These are phyloP conservation scores for Eidolon dupreanum DNA, from an alignment of 2,797 vertebrate species.

Conservation along the genomic window DNA sequence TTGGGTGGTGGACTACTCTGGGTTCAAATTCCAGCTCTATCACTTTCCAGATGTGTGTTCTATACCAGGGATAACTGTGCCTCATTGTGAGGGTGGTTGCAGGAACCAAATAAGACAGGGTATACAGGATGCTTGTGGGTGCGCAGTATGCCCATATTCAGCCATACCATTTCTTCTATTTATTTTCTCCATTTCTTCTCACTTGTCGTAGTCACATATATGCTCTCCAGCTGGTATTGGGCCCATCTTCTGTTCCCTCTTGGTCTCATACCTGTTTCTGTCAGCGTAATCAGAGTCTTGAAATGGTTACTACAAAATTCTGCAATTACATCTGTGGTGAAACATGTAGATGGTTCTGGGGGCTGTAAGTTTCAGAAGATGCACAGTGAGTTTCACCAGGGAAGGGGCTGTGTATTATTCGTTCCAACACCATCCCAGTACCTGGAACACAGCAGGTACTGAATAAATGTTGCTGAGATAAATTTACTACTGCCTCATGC, in stretches of 20 bases:
- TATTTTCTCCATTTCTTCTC: slow-evolving; percentile 14
- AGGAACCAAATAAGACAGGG: neutral
- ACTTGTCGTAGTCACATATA: neutral
- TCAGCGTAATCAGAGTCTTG: slow-evolving; percentile 45
- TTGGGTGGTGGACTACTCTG: neutral
- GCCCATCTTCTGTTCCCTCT: neutral
- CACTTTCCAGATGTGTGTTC: neutral
- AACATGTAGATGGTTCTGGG: neutral
- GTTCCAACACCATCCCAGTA: neutral
- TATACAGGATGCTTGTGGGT: neutral
- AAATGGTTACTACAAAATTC: slow-evolving; percentile 34
- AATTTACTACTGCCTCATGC: slow-evolving; percentile 7
- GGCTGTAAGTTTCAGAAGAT: neutral
- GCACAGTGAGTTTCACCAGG: neutral
- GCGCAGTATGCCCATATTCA: neutral
- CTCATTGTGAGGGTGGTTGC: neutral
- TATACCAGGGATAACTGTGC: neutral
- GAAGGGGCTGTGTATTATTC: neutral
- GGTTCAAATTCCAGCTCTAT: slow-evolving; percentile 22
- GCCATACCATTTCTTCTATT: neutral
- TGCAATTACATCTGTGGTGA: slow-evolving; percentile 6
- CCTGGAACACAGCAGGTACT: neutral
- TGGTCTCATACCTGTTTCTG: slow-evolving; percentile 32
- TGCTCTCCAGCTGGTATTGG: neutral
- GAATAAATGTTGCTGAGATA: slow-evolving; percentile 22